Base-by-base conservation (phyloP, 2,888 invertebrate genomes). In the Zygogramma bicolorata region DNA sequence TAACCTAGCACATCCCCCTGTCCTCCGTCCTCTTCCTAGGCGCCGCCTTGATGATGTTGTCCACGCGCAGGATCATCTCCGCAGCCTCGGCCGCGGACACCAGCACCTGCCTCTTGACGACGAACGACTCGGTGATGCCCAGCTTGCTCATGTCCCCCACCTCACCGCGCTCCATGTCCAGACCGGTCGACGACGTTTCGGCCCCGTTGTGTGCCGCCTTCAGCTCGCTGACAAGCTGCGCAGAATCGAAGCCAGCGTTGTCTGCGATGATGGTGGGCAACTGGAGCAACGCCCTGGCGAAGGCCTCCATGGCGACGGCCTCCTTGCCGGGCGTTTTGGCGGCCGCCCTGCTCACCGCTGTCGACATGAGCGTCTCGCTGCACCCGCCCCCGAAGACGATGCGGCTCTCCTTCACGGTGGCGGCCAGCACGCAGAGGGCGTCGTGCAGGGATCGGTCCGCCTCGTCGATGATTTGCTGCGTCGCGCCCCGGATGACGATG, bases 401-500 rank as follows among this genome's bases (percentile, higher is more conserved):
- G 82, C 95, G 92, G 0, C 97, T 94, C 86, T 99, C 98, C 81
- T 94, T 95, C 6, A 99, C 97, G 3, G 99, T 99, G 38, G 98
- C 92, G 1, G 97, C 92, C 68, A 99, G 89, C 1, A 99, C 99
- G 86, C 99, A 99, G 2, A 99, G 91, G 0, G 99, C 99, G 86
- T 99, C 99, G 85, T 99, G 99, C 63, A 99, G 88, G 0, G 99
- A 99, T 59, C 99, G 92, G 83, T 99, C 99, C 0, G 99, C 99
- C 88, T 99, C 99, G 83, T 99, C 99, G 38, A 99, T 92, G 84
- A 98, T 97, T 88, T 99, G 99, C 86, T 98, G 95, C 0, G 99
- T 99, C 29, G 99, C 98, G 63, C 99, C 99, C 74, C 99, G 93
- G 81, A 99, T 94, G 0, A 99, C 94, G 77, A 99, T 92, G 0